These are phyloP conservation scores for Nothura maculosa DNA, from an alignment of 2,797 vertebrate species.

Conservation along the genomic window DNA sequence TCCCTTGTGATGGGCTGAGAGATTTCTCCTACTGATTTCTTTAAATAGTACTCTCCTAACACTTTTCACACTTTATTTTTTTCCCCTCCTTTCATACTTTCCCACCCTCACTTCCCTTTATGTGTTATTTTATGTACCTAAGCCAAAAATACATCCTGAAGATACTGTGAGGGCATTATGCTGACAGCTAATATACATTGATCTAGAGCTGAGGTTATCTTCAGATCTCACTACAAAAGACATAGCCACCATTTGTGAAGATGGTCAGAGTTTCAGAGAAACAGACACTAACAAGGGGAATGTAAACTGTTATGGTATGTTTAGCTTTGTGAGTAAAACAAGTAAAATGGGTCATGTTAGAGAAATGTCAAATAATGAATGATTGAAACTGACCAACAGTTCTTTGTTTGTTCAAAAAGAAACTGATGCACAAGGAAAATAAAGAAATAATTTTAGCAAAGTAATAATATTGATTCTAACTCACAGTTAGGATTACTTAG, in stretches of 20 bases:
- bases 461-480: not conserved
- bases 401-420: not conserved
- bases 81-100: not conserved
- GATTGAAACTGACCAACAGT: not conserved
- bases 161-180: not conserved
- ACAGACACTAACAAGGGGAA: not conserved
- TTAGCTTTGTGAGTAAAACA: not conserved
- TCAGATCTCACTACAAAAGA: not conserved
- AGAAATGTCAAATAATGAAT: not conserved
- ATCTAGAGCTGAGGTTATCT: not conserved
- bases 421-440: not conserved
- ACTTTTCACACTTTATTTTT: not conserved
- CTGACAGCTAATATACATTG: rapidly evolving
- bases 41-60: not conserved
- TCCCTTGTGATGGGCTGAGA: not conserved
- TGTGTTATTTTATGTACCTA: not conserved
- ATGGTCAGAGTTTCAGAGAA: not conserved
- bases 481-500: not conserved
- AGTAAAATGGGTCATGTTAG: not conserved
- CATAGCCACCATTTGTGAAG: not conserved
- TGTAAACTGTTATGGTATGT: not conserved
- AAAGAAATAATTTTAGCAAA: not conserved
- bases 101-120: not conserved
- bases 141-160: not conserved
- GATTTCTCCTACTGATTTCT: not conserved